Evolutionary conservation across 2,797 vertebrate species (phyloP).

Genomic region (Tarsius wallacei): DNA sequence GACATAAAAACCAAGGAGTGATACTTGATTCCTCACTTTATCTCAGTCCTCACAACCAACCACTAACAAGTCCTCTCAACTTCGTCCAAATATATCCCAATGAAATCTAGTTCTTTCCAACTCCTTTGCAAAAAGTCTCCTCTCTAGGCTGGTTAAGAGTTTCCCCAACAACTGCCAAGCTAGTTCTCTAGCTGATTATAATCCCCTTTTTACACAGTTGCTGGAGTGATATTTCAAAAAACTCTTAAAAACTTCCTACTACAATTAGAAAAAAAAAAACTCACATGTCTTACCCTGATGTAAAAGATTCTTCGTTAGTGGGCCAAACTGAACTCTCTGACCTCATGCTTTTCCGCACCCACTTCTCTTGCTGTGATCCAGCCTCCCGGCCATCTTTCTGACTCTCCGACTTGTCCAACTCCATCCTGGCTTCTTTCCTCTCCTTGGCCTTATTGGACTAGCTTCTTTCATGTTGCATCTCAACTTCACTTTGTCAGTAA

Average conservation of each 20-base stretch:
- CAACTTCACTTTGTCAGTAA: neutral
- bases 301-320: neutral
- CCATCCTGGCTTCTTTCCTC: neutral
- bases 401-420: neutral
- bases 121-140: neutral
- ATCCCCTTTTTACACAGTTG: neutral
- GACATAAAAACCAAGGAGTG: neutral
- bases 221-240: neutral
- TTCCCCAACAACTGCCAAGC: neutral
- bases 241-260: neutral
- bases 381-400: neutral
- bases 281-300: neutral
- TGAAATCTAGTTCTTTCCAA: slow-evolving; percentile 2
- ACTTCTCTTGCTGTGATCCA: neutral
- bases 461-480: neutral
- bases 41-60: neutral
- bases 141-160: neutral
- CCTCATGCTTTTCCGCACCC: neutral
- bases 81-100: neutral
- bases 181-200: neutral
- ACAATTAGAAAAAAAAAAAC: neutral
- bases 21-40: neutral
- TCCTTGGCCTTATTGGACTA: neutral
- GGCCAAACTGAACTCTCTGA: neutral
- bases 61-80: neutral